A percentile compares a stretch with the other conserved stretches of the same genome.
These are phyloP conservation scores for Columba guinea DNA, from an alignment of 2,797 vertebrate genomes.

Conservation along the genomic window DNA sequence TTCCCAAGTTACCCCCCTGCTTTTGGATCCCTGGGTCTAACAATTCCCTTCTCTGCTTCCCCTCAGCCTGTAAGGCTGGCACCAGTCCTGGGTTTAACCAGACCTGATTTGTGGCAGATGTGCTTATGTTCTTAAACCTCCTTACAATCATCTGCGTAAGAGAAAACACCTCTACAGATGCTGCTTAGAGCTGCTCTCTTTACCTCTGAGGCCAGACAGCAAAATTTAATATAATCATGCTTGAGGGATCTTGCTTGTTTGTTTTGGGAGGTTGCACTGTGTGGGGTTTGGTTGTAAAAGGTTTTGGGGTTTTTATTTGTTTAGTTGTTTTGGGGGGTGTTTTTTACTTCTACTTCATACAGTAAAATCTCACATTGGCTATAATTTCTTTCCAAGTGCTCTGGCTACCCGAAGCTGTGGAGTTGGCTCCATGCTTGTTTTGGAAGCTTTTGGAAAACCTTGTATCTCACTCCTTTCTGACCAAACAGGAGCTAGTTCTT, in stretches of 20 bases:
- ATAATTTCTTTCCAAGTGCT: not conserved
- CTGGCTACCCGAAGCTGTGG: not conserved
- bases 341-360: not conserved
- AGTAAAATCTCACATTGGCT: not conserved
- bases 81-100: not conserved
- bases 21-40: fast-evolving
- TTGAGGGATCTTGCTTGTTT: not conserved
- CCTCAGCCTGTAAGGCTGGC: not conserved
- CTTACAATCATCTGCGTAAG: not conserved
- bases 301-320: not conserved
- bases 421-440: not conserved
- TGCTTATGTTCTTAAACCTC: not conserved
- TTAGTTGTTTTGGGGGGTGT: not conserved
- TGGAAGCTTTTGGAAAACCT: not conserved
- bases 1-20: fast-evolving
- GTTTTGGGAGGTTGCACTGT: not conserved
- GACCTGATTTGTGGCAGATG: not conserved
- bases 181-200: not conserved
- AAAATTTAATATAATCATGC: not conserved
- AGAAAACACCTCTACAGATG: not conserved
- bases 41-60: not conserved
- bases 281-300: not conserved
- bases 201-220: not conserved
- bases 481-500: not conserved
- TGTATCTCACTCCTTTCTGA: not conserved